Evolutionary conservation across 1,140 invertebrate species (phyloP).

Genomic region (Danaus melanippus): DNA sequence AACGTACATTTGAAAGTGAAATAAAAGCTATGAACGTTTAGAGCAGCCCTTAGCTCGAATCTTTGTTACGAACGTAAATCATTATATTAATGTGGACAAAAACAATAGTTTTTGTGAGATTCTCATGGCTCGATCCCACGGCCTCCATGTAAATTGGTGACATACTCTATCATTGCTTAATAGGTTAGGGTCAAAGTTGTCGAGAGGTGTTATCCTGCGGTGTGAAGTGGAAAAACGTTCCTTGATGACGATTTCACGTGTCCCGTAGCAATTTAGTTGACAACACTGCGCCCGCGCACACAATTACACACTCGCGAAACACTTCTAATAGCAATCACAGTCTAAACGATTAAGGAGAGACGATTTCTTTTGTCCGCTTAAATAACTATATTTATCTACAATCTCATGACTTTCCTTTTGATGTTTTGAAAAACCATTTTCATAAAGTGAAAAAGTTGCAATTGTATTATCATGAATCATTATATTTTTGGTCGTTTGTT

Average conservation of each 20-base stretch:
- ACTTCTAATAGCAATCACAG: slow-evolving; percentile 3
- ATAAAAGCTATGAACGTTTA: slow-evolving; percentile 2
- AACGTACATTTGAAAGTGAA: neutral
- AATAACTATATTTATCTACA: no score
- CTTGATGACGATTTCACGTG: slow-evolving; percentile 10
- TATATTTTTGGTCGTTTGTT: no score
- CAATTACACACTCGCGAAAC: slow-evolving; percentile 2
- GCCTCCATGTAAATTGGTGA: slow-evolving; percentile 37
- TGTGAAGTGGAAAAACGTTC: no score
- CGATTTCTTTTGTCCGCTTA: no score
- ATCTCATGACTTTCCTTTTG: no score
- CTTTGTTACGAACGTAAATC: slow-evolving; percentile 17
- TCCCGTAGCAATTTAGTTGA: slow-evolving; percentile 4
- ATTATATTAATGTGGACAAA: slow-evolving; percentile 20
- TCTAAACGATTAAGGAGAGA: no score
- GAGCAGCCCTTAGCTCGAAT: slow-evolving; percentile 10
- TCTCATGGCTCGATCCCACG: slow-evolving; percentile 42
- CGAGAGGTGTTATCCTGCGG: no score
- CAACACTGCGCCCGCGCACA: slow-evolving; percentile 4
- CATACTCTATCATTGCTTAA: slow-evolving; percentile 32
- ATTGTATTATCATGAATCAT: no score
- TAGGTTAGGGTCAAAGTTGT: slow-evolving; percentile 30
- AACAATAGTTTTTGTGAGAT: slow-evolving; percentile 37
- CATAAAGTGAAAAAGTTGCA: no score
- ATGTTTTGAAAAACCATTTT: no score